Conservation (phyloP, 2,888 invertebrate species). For the Cacoxenus indagator region DNA sequence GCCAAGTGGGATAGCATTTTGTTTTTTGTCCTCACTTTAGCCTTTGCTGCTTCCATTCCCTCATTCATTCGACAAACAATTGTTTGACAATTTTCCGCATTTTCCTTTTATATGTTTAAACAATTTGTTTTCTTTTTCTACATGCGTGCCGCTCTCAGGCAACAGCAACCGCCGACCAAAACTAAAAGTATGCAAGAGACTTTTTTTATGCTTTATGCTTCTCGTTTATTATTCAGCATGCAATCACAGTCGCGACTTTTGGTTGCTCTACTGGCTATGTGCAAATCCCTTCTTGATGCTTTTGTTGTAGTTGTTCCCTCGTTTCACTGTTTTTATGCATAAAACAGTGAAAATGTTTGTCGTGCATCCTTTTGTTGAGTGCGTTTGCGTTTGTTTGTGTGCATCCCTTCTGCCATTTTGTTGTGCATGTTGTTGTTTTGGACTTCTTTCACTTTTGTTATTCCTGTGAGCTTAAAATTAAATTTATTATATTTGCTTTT, state of each 20-base stretch:
- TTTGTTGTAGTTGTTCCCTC: constrained; percentile 18
- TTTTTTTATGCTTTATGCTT: too few relatives aligned
- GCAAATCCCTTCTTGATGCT: constrained; percentile 22
- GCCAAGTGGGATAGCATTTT: background rate
- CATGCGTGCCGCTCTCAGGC: constrained; percentile 38
- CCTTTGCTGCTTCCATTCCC: background rate
- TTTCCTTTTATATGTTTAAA: background rate
- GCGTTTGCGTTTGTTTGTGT: background rate
- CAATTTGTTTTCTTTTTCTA: constrained; percentile 27
- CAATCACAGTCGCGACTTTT: constrained; percentile 8
- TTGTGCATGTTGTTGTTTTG: constrained; percentile 10
- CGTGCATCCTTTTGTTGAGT: background rate
- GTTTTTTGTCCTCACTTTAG: constrained; percentile 23
- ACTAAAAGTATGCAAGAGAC: constrained; percentile 57
- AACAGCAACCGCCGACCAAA: constrained; percentile 34
- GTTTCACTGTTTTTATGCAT: background rate
- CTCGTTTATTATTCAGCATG: background rate
- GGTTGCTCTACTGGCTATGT: constrained; percentile 46
- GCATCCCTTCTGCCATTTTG: background rate
- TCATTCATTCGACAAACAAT: constrained; percentile 40
- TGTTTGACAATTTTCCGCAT: constrained; percentile 56
- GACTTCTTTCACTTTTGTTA: background rate
- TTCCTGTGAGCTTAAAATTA: background rate
- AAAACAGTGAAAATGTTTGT: background rate
- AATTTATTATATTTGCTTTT: constrained; percentile 26